phyloP scores from a whole-genome alignment of 2,888 invertebrate genomes.

The Phoronis australis region DNA sequence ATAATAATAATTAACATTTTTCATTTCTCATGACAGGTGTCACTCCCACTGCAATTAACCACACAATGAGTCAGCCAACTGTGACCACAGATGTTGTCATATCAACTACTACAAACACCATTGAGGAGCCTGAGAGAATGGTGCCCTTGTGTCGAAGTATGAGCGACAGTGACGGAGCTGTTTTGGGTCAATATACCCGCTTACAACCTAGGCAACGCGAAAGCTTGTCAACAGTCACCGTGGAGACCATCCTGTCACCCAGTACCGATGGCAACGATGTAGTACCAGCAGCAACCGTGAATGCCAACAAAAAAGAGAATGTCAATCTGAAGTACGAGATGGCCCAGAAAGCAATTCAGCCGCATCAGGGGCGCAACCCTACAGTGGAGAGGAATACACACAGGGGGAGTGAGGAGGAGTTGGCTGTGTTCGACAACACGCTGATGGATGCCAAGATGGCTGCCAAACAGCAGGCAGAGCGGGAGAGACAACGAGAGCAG shows the following conservation, averaged over 20 bases:
- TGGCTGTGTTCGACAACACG: slow-evolving; percentile 54
- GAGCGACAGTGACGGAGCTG: no score
- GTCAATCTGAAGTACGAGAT: slow-evolving; percentile 24
- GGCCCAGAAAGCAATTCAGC: slow-evolving; percentile 58
- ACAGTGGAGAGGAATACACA: slow-evolving; percentile 72
- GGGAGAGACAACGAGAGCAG: not conserved
- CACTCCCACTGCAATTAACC: no score
- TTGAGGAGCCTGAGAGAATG: no score
- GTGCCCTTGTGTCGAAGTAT: no score
- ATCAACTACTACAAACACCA: no score
- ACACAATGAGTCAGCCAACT: no score
- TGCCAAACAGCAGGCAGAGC: slow-evolving; percentile 1
- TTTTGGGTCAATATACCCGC: no score
- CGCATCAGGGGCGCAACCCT: slow-evolving; percentile 79
- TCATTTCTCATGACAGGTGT: no score
- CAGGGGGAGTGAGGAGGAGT: slow-evolving; percentile 57
- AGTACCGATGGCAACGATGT: slow-evolving; percentile 49
- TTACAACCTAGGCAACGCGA: slow-evolving; percentile 14
- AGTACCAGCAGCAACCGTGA: not conserved
- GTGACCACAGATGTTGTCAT: no score
- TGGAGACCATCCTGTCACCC: slow-evolving; percentile 62
- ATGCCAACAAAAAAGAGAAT: not conserved
- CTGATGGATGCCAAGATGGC: slow-evolving; percentile 25
- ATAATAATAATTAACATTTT: no score
- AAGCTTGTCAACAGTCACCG: slow-evolving; percentile 57